Evolutionary conservation across 2,113 vertebrate genomes (phyloP).

Genomic region (Calyptommatus sinebrachiatus): DNA sequence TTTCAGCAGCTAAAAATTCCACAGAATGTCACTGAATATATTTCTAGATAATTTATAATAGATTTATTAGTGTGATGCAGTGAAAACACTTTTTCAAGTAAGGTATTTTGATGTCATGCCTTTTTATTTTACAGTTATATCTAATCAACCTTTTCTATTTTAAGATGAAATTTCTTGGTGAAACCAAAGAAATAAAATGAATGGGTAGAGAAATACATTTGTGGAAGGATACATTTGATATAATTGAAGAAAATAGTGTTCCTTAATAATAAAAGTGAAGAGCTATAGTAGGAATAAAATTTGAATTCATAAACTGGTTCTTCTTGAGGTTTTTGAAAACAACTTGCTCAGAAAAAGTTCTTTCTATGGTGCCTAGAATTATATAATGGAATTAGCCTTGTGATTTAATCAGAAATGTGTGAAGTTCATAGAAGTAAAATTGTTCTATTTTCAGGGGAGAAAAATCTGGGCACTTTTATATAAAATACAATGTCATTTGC

Average conservation of each 20-base stretch:
- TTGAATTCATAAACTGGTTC: neutral
- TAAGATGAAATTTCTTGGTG: neutral
- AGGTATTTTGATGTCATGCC: neutral
- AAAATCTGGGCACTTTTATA: no score
- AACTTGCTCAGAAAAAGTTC: neutral
- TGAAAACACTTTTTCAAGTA: neutral
- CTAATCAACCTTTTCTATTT: neutral
- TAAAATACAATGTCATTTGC: no score
- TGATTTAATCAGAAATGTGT: neutral
- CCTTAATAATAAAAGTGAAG: neutral
- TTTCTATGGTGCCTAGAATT: rapidly evolving
- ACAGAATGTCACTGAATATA: neutral
- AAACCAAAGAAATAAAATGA: conserved; percentile 10
- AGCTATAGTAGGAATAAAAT: neutral
- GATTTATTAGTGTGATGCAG: neutral
- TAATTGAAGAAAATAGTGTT: neutral
- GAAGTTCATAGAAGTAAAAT: no score
- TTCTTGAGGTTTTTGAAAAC: neutral
- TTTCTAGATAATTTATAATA: neutral
- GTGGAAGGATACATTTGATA: neutral
- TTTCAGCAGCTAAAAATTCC: neutral
- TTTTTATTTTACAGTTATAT: neutral
- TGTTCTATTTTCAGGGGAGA: no score
- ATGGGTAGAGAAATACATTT: neutral
- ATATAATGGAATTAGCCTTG: neutral